Evolutionary conservation across 2,113 vertebrate genomes (phyloP).

Genomic region (Cyphomyrus plagiostoma): DNA sequence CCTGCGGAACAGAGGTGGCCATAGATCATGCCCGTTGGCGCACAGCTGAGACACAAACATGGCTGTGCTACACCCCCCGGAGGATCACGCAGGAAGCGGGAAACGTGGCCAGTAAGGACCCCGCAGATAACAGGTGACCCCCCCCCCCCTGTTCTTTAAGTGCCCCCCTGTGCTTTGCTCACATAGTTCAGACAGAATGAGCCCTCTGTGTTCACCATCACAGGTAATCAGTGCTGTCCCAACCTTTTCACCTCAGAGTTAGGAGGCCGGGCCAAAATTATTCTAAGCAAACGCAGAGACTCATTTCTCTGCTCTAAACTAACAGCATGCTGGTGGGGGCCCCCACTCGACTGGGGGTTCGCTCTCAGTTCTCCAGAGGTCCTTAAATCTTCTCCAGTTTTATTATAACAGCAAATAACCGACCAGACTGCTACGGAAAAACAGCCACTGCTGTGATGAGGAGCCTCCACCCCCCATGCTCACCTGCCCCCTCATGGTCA

Average conservation of each 20-base stretch:
- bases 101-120: neutral
- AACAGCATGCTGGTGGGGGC: neutral
- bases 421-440: neutral
- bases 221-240: neutral
- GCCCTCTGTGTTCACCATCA: neutral
- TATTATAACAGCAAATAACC: too few relatives aligned
- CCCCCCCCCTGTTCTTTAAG: neutral
- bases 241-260: neutral
- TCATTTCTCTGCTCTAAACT: neutral
- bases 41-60: neutral
- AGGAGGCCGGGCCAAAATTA: neutral
- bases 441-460: neutral
- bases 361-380: neutral
- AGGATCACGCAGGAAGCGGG: neutral
- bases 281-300: neutral
- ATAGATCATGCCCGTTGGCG: neutral
- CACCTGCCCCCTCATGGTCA: slow-evolving; percentile 53
- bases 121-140: neutral
- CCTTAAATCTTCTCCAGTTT: neutral
- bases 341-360: neutral
- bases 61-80: neutral
- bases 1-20: slow-evolving; percentile 32
- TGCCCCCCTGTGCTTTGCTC: neutral
- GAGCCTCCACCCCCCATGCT: neutral
- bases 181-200: neutral